phyloP scores from a whole-genome alignment of 2,113 vertebrate genomes.

The Piliocolobus tephrosceles region DNA sequence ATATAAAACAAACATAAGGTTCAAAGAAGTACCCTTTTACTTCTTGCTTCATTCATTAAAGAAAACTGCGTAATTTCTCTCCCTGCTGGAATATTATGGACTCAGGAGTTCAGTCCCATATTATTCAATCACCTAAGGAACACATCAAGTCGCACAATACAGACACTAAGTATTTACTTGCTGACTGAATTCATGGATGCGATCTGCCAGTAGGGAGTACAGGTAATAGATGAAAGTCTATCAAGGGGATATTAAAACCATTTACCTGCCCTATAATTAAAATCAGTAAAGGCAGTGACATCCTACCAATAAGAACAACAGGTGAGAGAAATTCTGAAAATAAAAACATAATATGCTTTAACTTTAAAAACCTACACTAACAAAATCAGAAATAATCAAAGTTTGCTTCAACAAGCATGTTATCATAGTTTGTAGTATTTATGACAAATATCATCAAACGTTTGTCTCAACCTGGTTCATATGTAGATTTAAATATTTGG shows the following conservation, averaged over 20 bases:
- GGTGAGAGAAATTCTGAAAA: slow-evolving; percentile 22
- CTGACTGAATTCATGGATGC: neutral
- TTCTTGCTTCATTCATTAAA: slow-evolving; percentile 38
- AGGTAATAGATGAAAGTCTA: slow-evolving; percentile 27
- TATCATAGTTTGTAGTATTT: neutral
- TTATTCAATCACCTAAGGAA: neutral
- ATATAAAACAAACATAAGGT: slow-evolving; percentile 2
- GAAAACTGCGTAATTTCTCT: neutral
- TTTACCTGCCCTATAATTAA: neutral
- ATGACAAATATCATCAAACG: slow-evolving; percentile 7
- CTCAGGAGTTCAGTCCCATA: neutral
- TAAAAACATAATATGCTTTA: slow-evolving; percentile 31
- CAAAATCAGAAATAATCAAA: slow-evolving; percentile 47
- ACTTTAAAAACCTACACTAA: slow-evolving; percentile 36
- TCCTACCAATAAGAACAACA: slow-evolving; percentile 11
- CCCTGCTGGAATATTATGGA: neutral
- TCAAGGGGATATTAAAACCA: slow-evolving; percentile 18
- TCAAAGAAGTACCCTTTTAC: neutral
- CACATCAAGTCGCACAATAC: neutral
- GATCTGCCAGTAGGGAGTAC: neutral
- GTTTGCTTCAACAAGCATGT: neutral
- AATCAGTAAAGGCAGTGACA: slow-evolving; percentile 23
- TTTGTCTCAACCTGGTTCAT: slow-evolving; percentile 5
- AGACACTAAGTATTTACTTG: neutral
- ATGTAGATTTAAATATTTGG: neutral